phyloP scores from a whole-genome alignment of 2,797 vertebrate species.

The Argentina silus region DNA sequence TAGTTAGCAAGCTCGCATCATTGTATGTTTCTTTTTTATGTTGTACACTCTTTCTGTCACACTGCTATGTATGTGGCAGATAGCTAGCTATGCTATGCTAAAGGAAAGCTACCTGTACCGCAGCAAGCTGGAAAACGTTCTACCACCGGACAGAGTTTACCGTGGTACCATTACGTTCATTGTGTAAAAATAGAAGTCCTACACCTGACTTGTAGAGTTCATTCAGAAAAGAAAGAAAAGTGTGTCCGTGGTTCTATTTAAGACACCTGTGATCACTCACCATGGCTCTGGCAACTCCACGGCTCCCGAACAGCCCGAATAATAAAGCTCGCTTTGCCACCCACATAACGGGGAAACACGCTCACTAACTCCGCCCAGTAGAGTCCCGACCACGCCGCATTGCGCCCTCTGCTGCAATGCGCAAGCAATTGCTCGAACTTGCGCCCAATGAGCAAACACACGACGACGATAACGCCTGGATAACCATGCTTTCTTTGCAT shows the following conservation, averaged over 20 bases:
- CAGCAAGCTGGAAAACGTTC: not conserved
- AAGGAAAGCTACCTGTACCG: not conserved
- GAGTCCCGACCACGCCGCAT: no score
- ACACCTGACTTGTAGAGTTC: not conserved
- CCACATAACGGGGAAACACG: slow-evolving; percentile 46
- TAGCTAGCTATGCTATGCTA: not conserved
- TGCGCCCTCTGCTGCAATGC: no score
- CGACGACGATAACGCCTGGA: no score
- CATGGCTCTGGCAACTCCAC: slow-evolving; percentile 64
- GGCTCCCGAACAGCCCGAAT: slow-evolving; percentile 39
- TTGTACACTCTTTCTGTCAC: not conserved
- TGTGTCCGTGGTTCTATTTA: rapidly evolving
- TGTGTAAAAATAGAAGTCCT: slow-evolving; percentile 44
- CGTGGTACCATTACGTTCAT: slow-evolving; percentile 31
- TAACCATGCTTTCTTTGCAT: no score
- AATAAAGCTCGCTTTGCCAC: slow-evolving; percentile 35
- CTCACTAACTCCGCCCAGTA: not conserved
- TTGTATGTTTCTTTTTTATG: not conserved
- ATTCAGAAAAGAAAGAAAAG: not conserved
- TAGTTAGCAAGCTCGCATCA: no score
- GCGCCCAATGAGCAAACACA: no score
- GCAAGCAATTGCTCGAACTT: no score
- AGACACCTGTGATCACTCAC: slow-evolving; percentile 51
- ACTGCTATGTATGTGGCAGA: not conserved
- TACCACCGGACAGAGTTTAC: slow-evolving; percentile 43